phyloP scores from a whole-genome alignment of 2,797 vertebrate genomes.

The Chrosomus eos region DNA sequence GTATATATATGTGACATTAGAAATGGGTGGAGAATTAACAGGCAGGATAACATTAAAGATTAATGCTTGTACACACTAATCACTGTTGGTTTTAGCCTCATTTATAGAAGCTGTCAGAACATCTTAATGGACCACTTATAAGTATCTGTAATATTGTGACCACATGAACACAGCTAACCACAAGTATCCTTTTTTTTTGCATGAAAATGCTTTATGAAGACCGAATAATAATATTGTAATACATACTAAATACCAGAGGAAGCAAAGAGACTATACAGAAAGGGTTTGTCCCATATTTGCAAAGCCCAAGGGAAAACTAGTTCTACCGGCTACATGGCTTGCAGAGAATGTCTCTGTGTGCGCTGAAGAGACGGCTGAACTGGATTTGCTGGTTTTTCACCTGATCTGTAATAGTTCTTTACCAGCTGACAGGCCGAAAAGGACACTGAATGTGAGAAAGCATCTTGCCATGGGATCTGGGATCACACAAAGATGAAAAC shows the following conservation, averaged over 20 bases:
- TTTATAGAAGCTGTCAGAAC: neutral
- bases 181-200: neutral
- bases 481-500: neutral
- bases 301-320: constrained; percentile 42
- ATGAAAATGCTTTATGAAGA: neutral
- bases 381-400: constrained; percentile 46
- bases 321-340: constrained; percentile 41
- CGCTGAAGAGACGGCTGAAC: constrained; percentile 30
- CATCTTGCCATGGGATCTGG: neutral
- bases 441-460: constrained; percentile 7
- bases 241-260: neutral
- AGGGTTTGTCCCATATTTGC: neutral
- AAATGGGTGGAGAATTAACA: constrained; percentile 4
- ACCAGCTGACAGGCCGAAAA: constrained; percentile 13
- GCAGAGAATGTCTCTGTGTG: constrained; percentile 30
- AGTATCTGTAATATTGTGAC: neutral
- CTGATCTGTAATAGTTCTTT: constrained; percentile 10
- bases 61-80: neutral
- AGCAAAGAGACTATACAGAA: neutral
- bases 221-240: neutral
- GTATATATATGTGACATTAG: no score
- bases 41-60: neutral
- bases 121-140: neutral
- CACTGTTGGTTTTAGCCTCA: neutral
- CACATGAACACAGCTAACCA: neutral